These are phyloP conservation scores for Trematomus loennbergii DNA, from an alignment of 2,113 vertebrate species.

Conservation along the genomic window DNA sequence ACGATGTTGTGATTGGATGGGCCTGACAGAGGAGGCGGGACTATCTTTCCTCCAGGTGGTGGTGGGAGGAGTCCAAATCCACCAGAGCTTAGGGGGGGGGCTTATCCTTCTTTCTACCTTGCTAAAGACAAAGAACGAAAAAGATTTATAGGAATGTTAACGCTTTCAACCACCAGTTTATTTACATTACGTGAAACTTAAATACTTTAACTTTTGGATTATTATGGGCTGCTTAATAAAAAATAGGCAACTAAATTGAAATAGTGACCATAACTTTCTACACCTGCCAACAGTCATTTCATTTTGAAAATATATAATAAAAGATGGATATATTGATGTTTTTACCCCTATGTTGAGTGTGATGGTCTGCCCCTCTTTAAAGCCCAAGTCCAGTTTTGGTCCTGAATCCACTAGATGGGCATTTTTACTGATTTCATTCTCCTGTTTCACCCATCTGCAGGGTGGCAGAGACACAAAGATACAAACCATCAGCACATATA, in stretches of 20 bases:
- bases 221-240: not conserved
- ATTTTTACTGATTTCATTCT: conserved; percentile 90
- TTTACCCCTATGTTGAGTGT: conserved; percentile 94
- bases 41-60: conserved; percentile 91
- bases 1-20: conserved; percentile 83
- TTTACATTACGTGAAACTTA: not conserved
- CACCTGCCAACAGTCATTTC: too few species aligned
- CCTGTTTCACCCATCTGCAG: conserved; percentile 94
- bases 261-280: not conserved
- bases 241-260: too few species aligned
- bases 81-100: conserved; percentile 84
- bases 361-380: conserved; percentile 98
- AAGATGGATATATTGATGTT: not conserved
- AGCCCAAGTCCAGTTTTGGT: conserved; percentile 93
- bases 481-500: conserved; percentile 26
- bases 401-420: conserved; percentile 87
- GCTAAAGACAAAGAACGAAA: conserved; percentile 70
- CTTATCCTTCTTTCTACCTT: conserved; percentile 91
- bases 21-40: conserved; percentile 77
- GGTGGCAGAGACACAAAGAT: not conserved
- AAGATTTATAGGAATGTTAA: not conserved
- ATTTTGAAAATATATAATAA: not conserved
- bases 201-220: not conserved
- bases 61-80: conserved; percentile 92
- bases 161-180: not conserved